phyloP scores from a whole-genome alignment of 35 echinoderm and acorn worm genomes.

The Ophiothrix spiculata region DNA sequence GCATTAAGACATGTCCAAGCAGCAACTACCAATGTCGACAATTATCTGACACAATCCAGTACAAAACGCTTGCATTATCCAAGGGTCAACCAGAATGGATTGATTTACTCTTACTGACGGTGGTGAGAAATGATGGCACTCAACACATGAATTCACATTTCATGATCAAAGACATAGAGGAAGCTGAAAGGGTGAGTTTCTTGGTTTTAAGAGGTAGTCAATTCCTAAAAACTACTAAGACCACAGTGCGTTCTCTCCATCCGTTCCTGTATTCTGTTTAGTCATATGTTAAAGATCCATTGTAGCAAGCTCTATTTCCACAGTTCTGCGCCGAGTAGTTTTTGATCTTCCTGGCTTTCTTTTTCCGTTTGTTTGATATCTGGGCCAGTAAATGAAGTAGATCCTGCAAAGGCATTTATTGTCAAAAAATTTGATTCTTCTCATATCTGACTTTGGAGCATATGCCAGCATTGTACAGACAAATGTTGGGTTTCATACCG shows the following conservation, averaged over 20 bases:
- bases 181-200: slow-evolving; percentile 45
- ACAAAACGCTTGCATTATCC: slow-evolving; percentile 18
- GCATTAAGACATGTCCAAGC: slow-evolving; percentile 40
- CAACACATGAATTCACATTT: slow-evolving; percentile 35
- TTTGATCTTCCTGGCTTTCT: background rate
- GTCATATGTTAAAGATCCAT: background rate
- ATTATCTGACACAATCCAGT: slow-evolving; percentile 38
- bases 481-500: no score
- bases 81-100: background rate
- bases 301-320: background rate
- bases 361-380: background rate
- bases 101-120: slow-evolving; percentile 26
- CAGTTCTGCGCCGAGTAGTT: background rate
- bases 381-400: no score
- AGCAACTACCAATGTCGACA: slow-evolving; percentile 14
- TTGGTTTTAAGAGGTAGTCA: no score
- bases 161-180: slow-evolving; percentile 40
- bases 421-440: no score
- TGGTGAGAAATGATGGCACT: slow-evolving; percentile 27
- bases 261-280: no score
- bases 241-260: no score
- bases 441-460: no score
- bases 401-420: no score
- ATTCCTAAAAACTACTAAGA: background rate
- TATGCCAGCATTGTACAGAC: no score